phyloP scores from a whole-genome alignment of 37 sponge, comb jelly and placozoan species.

The Geodia barretti region DNA sequence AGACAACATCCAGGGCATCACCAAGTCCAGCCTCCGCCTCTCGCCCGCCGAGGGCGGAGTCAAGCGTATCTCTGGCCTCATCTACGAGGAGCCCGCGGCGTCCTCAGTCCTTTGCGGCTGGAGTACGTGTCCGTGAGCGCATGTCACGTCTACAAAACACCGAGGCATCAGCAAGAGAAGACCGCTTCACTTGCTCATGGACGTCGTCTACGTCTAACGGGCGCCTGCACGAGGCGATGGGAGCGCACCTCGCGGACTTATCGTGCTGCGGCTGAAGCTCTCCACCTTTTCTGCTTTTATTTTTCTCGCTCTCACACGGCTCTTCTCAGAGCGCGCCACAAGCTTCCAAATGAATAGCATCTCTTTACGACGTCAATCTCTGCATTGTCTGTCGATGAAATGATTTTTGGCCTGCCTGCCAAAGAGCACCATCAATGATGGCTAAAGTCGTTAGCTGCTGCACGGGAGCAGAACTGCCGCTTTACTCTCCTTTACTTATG shows the following conservation, averaged over 20 bases:
- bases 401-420: neutral
- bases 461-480: too few species aligned
- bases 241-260: constrained; percentile 96
- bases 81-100: constrained; percentile 98
- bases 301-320: constrained; percentile 39
- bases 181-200: constrained; percentile 98
- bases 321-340: constrained; percentile 76
- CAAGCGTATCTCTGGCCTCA: constrained; percentile 97
- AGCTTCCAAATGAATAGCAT: constrained; percentile 12
- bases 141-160: constrained; percentile 99
- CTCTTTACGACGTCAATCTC: constrained; percentile 8
- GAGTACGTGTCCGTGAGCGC: constrained; percentile 98
- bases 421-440: neutral
- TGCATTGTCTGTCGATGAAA: neutral
- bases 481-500: neutral
- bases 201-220: constrained; percentile 99
- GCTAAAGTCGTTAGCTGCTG: neutral
- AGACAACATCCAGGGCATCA: constrained; percentile 99
- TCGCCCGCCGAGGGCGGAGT: constrained; percentile 96
- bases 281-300: neutral
- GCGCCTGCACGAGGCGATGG: constrained; percentile 97
- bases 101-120: constrained; percentile 94
- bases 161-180: constrained; percentile 99
- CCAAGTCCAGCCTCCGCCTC: constrained; percentile 97
- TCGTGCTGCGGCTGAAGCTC: constrained; percentile 93